A percentile compares a stretch with the other conserved stretches of the same genome.
Evolutionary conservation across 2,797 vertebrate genomes (phyloP).

Genomic region (Phalanger gymnotis): DNA sequence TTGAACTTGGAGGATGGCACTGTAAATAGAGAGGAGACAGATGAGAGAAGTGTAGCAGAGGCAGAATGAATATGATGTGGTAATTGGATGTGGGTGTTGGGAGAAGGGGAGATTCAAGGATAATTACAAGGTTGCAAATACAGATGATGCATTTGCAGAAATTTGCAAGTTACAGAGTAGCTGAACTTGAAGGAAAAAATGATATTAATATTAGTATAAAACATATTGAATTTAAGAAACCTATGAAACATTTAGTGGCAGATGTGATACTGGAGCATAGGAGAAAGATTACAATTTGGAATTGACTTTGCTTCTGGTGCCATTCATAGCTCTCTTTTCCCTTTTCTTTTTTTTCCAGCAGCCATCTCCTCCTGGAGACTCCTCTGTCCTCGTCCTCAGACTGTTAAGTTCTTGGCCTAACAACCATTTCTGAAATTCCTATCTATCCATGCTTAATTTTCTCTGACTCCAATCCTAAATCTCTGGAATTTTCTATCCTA

Average conservation of each 20-base stretch:
- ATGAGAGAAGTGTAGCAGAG: not conserved
- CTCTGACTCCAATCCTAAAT: not conserved
- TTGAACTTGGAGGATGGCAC: not conserved
- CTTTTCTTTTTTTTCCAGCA: not conserved
- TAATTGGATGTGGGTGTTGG: not conserved
- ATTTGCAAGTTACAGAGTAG: not conserved
- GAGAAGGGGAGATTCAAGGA: not conserved
- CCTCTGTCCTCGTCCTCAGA: not conserved
- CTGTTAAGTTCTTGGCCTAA: not conserved
- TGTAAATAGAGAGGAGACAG: not conserved
- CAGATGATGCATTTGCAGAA: not conserved
- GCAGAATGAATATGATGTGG: not conserved
- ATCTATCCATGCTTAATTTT: not conserved
- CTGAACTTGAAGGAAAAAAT: not conserved
- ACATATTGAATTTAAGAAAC: not conserved
- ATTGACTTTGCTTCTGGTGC: not conserved
- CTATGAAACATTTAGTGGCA: not conserved
- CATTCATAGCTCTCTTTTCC: not conserved
- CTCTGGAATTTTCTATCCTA: not conserved
- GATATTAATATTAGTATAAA: not conserved
- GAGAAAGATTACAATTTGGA: not conserved
- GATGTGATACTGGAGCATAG: not conserved
- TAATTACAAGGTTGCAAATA: not conserved
- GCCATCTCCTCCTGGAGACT: not conserved
- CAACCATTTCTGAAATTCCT: not conserved